A percentile compares a stretch with the other conserved stretches of the same genome.
phyloP scores from a whole-genome alignment of 2,888 invertebrate species.

The Fragum sueziense region DNA sequence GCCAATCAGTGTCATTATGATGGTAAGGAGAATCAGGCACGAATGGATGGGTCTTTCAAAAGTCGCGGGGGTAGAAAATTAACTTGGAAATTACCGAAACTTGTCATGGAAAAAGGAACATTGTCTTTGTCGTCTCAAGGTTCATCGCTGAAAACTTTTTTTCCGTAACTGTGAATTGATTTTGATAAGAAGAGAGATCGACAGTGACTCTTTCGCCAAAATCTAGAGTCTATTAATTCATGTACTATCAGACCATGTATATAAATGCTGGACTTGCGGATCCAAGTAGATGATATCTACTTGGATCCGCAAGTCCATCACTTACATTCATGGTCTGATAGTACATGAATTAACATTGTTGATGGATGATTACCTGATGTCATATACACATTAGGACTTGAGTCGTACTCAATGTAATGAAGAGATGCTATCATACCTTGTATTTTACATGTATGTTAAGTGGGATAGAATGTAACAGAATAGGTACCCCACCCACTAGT shows the following conservation, averaged over 20 bases:
- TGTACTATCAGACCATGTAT: not conserved
- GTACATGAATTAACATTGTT: too few species aligned
- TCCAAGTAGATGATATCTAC: not conserved
- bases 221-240: not conserved
- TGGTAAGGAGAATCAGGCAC: not conserved
- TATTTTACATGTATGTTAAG: not conserved
- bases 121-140: not conserved
- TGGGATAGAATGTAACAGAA: constrained; percentile 10
- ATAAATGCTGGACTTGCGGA: constrained; percentile 14
- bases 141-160: not conserved
- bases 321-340: too few species aligned
- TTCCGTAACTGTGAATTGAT: not conserved
- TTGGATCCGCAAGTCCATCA: not conserved
- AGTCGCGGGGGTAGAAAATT: too few species aligned
- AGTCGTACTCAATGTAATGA: not conserved
- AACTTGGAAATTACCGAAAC: not conserved
- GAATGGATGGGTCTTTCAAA: too few species aligned
- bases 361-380: too few species aligned
- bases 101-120: not conserved
- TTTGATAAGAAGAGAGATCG: not conserved
- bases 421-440: not conserved
- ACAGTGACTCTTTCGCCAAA: not conserved
- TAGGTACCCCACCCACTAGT: not conserved
- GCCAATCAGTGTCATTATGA: not conserved
- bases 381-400: not conserved